These are phyloP conservation scores for Rhimphoctona megacephalus DNA, from an alignment of 2,888 invertebrate genomes.

Conservation along the genomic window DNA sequence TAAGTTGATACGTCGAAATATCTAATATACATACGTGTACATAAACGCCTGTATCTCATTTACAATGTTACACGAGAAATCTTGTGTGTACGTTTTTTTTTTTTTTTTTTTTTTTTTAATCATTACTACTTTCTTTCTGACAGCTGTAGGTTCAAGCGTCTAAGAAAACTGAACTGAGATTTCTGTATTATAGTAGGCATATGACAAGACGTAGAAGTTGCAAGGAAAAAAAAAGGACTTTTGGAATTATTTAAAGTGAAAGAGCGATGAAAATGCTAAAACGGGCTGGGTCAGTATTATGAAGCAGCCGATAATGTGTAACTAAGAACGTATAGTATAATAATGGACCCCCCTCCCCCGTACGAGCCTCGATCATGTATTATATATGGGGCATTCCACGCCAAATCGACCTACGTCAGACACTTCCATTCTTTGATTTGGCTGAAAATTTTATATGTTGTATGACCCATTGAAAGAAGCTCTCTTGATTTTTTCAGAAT, in stretches of 20 bases:
- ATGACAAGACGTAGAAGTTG: slow-evolving; percentile 82
- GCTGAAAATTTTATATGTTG: too few species aligned
- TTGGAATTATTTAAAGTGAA: slow-evolving; percentile 82
- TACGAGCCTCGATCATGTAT: slow-evolving; percentile 84
- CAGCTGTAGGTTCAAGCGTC: slow-evolving; percentile 79
- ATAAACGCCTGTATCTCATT: slow-evolving; percentile 82
- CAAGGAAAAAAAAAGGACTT: slow-evolving; percentile 77
- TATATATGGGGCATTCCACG: too few species aligned
- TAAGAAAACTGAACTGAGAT: slow-evolving; percentile 76
- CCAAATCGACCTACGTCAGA: too few species aligned
- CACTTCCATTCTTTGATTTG: too few species aligned
- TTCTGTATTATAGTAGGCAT: slow-evolving; percentile 82
- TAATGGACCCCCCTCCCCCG: slow-evolving; percentile 75
- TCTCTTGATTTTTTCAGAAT: too few species aligned
- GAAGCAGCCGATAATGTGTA: slow-evolving; percentile 72
- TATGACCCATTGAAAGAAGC: too few species aligned
- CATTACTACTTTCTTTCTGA: slow-evolving; percentile 47
- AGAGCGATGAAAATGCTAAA: slow-evolving; percentile 65
- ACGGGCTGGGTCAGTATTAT: slow-evolving; percentile 73
- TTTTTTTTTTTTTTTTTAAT: slow-evolving; percentile 34
- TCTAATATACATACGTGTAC: slow-evolving; percentile 81
- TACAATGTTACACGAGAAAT: slow-evolving; percentile 78
- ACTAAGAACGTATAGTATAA: slow-evolving; percentile 74
- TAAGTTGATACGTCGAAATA: slow-evolving; percentile 73
- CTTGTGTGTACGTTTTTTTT: slow-evolving; percentile 80